Evolutionary conservation across 2,797 vertebrate species (phyloP).

Genomic region (Falco cherrug): DNA sequence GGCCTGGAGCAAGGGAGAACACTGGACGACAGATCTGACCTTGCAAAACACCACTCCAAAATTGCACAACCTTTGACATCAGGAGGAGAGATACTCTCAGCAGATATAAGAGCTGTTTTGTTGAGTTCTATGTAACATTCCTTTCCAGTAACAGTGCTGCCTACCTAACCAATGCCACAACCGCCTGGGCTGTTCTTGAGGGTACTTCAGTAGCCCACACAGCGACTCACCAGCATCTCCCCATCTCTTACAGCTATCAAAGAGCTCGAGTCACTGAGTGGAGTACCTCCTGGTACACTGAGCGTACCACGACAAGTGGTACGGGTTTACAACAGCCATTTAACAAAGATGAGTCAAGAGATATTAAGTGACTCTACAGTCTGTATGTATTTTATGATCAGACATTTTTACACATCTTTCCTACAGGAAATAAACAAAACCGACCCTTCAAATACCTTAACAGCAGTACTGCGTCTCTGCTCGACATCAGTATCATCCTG

Average conservation of each 20-base stretch:
- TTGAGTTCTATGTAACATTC: background rate
- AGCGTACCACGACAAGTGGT: too few relatives aligned
- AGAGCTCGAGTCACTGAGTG: background rate
- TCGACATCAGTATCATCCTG: background rate
- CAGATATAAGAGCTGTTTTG: background rate
- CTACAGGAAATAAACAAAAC: background rate
- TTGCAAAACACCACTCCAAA: background rate
- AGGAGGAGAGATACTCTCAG: background rate
- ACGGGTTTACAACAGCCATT: background rate
- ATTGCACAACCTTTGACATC: background rate
- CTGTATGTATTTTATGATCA: background rate
- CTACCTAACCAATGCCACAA: background rate
- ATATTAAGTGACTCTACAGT: background rate
- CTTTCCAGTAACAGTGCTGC: background rate
- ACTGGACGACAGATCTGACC: background rate
- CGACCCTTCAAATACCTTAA: too few relatives aligned
- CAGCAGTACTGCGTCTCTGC: too few relatives aligned
- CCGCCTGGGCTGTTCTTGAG: accelerated
- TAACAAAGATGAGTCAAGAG: background rate
- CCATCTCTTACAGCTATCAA: background rate
- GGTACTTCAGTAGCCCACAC: background rate
- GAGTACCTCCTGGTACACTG: too few relatives aligned
- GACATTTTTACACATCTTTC: background rate
- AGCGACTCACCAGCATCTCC: background rate
- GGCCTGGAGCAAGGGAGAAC: background rate